Base-by-base conservation (phyloP, 2,888 invertebrate species). In the Oeneis ivallda region DNA sequence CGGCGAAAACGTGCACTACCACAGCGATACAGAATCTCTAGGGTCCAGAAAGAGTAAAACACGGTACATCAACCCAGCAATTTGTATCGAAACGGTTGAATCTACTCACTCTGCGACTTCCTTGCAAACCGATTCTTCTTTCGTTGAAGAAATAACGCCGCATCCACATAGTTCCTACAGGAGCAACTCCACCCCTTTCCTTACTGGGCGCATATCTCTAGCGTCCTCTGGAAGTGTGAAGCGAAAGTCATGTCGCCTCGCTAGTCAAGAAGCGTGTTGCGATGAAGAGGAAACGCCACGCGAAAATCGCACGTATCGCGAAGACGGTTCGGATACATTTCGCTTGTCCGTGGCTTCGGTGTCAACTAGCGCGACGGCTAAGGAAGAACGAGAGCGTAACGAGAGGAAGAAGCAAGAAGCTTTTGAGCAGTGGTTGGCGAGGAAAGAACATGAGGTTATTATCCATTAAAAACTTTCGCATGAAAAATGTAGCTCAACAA, bases 61-160 rank as follows among this genome's bases (percentile, higher is more conserved):
- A 5, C 91, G 93, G 66, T 93, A 93, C 74, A 92, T 94, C 61
- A 94, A 94, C 77, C 92, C 94, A 0, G 94, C 94, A 7, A 94
- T 94, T 70, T 94, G 91, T 70, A 89, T 94, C 1, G 94, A 94
- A 76, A 86, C 89, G 0, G 81, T 92, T 0, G 86, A 89, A 66
- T 74, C 85, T 0, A 82, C 88, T 45, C 90, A 82, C 63, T 91
- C 92, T 0, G 88, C 84, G 68, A 87, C 87, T 61, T 90, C 89
- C 62, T 75, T 91, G 59, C 85, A 82, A 45, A 80, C 86, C 0
- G 87, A 85, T 15, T 80, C 73, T 0, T 79, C 86, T 0, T 81
- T 77, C 52, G 71, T 83, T 1, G 87, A 86, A 43, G 86, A 86
- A 19, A 78, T 89, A 39, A 92, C 92, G 0, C 92, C 92, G 0